phyloP scores from a whole-genome alignment of 92 coral and sea anemone genomes.

The Zoanthus solanderi region DNA sequence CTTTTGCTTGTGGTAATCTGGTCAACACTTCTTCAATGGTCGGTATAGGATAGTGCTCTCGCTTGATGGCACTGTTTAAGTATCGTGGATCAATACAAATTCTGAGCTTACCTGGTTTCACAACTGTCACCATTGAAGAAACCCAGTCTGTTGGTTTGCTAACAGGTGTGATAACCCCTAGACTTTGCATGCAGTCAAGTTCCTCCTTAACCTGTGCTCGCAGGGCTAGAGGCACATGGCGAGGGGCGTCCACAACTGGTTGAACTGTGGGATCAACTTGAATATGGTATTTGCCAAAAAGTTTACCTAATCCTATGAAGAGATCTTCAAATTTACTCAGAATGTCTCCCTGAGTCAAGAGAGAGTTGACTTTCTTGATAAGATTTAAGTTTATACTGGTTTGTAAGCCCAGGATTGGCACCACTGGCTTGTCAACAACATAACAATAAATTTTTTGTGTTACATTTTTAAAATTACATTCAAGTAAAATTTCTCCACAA shows the following conservation, averaged over 20 bases:
- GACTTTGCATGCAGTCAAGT: conserved; percentile 37
- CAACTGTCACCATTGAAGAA: conserved; percentile 29
- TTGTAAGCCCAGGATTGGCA: conserved; percentile 10
- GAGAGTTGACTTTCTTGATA: conserved; percentile 38
- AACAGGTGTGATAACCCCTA: conserved; percentile 44
- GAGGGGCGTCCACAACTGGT: conserved; percentile 22
- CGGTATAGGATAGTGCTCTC: conserved; percentile 52
- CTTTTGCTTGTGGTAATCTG: conserved; percentile 41
- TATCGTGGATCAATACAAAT: conserved; percentile 51
- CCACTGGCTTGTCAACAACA: conserved; percentile 29
- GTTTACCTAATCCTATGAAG: conserved; percentile 8
- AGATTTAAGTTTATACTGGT: conserved; percentile 10
- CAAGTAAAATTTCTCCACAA: conserved; percentile 35
- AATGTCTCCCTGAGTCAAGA: conserved; percentile 14
- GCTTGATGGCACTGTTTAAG: conserved; percentile 33
- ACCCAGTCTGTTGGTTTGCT: conserved; percentile 56
- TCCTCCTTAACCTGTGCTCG: conserved; percentile 48
- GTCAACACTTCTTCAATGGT: conserved; percentile 44
- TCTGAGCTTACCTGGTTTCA: conserved; percentile 40
- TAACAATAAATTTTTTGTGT: conserved; percentile 34
- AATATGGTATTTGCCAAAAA: conserved; percentile 10
- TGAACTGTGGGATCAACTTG: neutral
- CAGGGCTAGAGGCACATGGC: conserved; percentile 39
- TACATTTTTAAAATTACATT: conserved; percentile 10
- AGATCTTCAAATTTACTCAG: neutral